A percentile compares a stretch with the other conserved stretches of the same genome.
Conservation (phyloP, 2,797 vertebrate genomes). For the Bradypodion pumilum region DNA sequence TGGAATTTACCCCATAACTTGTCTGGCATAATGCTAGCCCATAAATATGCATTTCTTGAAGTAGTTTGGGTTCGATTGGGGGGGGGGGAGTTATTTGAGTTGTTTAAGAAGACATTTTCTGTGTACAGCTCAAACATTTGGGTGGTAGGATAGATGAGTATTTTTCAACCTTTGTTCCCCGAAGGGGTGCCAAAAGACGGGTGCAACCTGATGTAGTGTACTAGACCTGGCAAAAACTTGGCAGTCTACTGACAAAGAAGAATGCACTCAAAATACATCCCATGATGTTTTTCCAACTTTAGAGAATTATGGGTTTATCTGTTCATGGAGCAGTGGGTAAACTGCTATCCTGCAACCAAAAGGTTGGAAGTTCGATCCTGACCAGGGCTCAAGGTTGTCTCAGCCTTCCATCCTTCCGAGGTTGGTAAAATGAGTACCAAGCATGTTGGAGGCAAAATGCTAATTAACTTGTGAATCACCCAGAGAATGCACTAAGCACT, state of each 20-base stretch:
- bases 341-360: no score
- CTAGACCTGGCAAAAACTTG: background rate
- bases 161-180: background rate
- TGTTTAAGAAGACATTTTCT: conserved; percentile 37
- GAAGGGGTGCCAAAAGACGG: background rate
- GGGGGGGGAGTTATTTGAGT: background rate
- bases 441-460: no score
- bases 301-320: background rate
- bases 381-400: no score
- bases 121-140: conserved; percentile 18
- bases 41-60: conserved; percentile 42
- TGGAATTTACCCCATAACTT: conserved; percentile 38
- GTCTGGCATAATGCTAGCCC: conserved; percentile 32
- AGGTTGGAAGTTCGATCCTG: no score
- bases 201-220: background rate
- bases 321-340: no score
- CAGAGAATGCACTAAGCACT: no score
- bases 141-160: background rate
- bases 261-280: background rate
- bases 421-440: no score
- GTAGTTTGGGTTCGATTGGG: background rate
- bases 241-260: background rate
- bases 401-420: no score
- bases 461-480: no score
- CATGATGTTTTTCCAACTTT: background rate